Percentiles rank a stretch among this genome's conserved stretches.
phyloP scores from a whole-genome alignment of 2,888 invertebrate genomes.

The Dryobotodes eremita region DNA sequence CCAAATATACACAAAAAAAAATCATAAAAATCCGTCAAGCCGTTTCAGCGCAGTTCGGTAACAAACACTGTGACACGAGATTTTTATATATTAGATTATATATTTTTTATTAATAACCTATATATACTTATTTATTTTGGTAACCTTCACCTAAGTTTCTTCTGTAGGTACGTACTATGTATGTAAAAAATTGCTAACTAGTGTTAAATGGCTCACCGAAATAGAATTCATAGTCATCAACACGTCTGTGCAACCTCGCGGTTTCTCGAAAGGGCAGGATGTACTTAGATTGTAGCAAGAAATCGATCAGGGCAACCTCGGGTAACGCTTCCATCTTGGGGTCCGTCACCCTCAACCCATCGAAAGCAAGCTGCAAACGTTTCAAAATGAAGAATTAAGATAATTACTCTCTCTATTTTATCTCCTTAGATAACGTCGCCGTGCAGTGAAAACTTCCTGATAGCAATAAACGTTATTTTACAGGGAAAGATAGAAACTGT shows the following conservation, averaged over 20 bases:
- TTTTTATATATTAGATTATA: too few relatives aligned
- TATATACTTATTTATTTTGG: not conserved
- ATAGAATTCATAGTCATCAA: conserved; percentile 85
- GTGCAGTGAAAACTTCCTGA: not conserved
- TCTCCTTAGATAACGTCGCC: too few relatives aligned
- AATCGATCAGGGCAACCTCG: conserved; percentile 87
- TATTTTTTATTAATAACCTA: too few relatives aligned
- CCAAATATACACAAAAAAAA: too few relatives aligned
- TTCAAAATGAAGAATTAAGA: conserved; percentile 7
- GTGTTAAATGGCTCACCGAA: conserved; percentile 78
- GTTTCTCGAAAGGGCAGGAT: conserved; percentile 81
- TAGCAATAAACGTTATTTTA: not conserved
- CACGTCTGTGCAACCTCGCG: conserved; percentile 79
- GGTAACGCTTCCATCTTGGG: conserved; percentile 86
- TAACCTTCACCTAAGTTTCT: not conserved
- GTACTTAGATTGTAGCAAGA: conserved; percentile 83
- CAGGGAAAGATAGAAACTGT: not conserved
- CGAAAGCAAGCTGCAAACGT: conserved; percentile 80
- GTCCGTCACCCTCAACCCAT: conserved; percentile 82
- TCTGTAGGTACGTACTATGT: not conserved
- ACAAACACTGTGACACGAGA: too few relatives aligned
- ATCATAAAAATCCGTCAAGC: too few relatives aligned
- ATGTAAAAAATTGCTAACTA: not conserved
- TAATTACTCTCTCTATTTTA: not conserved
- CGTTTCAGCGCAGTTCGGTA: too few relatives aligned